Conservation (phyloP, 92 coral and sea anemone species). For the Palythoa grandis region DNA sequence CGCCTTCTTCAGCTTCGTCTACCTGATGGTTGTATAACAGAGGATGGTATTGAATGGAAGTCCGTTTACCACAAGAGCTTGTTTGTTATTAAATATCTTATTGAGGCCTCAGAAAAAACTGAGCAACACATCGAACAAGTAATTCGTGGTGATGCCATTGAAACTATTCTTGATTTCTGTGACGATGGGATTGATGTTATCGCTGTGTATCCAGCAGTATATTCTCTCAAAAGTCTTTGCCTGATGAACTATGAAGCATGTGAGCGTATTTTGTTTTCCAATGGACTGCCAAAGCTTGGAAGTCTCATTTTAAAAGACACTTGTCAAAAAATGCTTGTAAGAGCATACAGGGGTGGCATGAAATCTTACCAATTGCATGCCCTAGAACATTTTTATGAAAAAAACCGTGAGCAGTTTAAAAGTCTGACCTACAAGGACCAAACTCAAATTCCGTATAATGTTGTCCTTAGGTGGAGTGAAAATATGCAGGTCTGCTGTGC, state of each 20-base stretch:
- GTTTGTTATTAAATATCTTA: conserved; percentile 56
- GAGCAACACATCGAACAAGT: conserved; percentile 47
- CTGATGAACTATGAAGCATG: conserved; percentile 62
- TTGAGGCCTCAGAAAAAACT: conserved; percentile 58
- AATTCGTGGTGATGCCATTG: conserved; percentile 63
- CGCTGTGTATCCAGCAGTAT: conserved; percentile 67
- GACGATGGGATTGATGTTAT: conserved; percentile 64
- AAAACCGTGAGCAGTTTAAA: conserved; percentile 58
- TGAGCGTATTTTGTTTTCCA: conserved; percentile 66
- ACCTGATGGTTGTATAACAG: conserved; percentile 64
- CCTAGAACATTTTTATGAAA: conserved; percentile 50
- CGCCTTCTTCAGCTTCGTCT: conserved; percentile 70
- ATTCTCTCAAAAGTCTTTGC: conserved; percentile 58
- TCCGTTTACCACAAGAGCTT: conserved; percentile 66
- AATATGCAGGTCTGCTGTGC: conserved; percentile 72
- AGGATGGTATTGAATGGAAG: conserved; percentile 68
- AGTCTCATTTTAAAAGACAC: conserved; percentile 70
- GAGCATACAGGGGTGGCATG: conserved; percentile 60
- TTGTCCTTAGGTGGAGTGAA: conserved; percentile 69
- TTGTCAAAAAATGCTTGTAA: conserved; percentile 72
- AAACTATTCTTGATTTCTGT: conserved; percentile 69
- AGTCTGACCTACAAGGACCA: conserved; percentile 31
- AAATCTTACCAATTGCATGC: conserved; percentile 60
- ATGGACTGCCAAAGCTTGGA: conserved; percentile 77
- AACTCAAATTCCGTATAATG: conserved; percentile 59